A percentile compares a stretch with the other conserved stretches of the same genome.
Evolutionary conservation across 2,888 invertebrate species (phyloP).

Genomic region (Conchocele bisecta): DNA sequence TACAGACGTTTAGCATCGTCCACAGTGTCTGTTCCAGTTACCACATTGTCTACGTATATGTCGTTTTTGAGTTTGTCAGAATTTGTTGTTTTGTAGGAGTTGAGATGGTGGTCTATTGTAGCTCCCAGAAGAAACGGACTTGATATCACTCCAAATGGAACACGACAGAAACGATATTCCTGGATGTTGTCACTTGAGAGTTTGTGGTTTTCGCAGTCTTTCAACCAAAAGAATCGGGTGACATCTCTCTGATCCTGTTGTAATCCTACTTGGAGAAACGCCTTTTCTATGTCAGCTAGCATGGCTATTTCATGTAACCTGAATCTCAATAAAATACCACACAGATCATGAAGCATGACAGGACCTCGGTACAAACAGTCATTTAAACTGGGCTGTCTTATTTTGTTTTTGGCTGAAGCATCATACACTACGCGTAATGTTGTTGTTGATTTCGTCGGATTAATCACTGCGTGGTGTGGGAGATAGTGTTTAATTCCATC

Average conservation of each 20-base stretch:
- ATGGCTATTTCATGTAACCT: constrained; percentile 6
- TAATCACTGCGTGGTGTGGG: constrained; percentile 9
- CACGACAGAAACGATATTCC: constrained; percentile 3
- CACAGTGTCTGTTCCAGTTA: constrained; percentile 19
- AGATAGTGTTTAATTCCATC: not conserved
- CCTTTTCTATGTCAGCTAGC: constrained; percentile 28
- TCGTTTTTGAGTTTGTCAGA: constrained; percentile 4
- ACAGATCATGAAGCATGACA: constrained; percentile 17
- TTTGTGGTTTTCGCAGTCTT: not conserved
- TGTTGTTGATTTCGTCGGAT: constrained; percentile 2
- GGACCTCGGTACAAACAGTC: constrained; percentile 28
- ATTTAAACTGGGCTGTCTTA: constrained; percentile 15
- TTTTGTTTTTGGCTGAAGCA: constrained; percentile 14
- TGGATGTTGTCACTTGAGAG: not conserved
- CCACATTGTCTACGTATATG: constrained; percentile 36
- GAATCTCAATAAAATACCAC: constrained; percentile 14
- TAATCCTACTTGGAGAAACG: constrained; percentile 24
- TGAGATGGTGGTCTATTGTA: constrained; percentile 5
- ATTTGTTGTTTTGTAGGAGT: not conserved
- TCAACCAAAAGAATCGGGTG: constrained; percentile 29
- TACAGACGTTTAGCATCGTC: constrained; percentile 9
- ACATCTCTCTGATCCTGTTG: constrained; percentile 14
- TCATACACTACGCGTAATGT: constrained; percentile 12
- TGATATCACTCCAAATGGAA: constrained; percentile 7
- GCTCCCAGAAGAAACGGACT: constrained; percentile 8